Evolutionary conservation across 2,797 vertebrate genomes (phyloP).

Genomic region (Neostethus bicornis): DNA sequence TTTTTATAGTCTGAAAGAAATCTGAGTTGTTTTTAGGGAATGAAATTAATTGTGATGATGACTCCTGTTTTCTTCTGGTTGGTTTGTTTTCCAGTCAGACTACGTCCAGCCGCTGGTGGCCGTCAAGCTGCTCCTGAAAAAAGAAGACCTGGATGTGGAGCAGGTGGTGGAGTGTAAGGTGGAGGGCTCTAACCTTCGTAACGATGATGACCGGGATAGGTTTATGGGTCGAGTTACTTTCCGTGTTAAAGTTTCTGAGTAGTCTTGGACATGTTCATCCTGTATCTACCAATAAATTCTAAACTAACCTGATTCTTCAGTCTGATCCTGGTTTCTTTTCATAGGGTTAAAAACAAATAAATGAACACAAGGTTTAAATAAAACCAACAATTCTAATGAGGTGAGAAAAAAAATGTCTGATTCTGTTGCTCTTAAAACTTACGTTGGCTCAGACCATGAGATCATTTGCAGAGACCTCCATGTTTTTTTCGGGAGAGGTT

Average conservation of each 20-base stretch:
- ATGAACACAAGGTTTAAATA: no score
- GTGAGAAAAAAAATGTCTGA: no score
- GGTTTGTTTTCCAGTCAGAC: slow-evolving; percentile 69
- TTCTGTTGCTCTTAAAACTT: no score
- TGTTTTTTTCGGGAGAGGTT: no score
- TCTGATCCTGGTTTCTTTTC: slow-evolving; percentile 19
- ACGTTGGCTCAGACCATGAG: no score
- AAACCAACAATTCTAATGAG: no score
- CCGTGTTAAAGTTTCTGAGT: slow-evolving; percentile 83
- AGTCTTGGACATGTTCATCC: slow-evolving; percentile 51
- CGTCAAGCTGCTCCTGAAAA: slow-evolving; percentile 81
- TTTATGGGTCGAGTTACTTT: slow-evolving; percentile 90
- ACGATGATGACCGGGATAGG: slow-evolving; percentile 89
- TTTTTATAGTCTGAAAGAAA: no score
- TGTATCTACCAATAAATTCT: slow-evolving; percentile 15
- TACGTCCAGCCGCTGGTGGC: slow-evolving; percentile 93
- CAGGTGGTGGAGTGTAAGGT: slow-evolving; percentile 88
- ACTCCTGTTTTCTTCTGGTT: not conserved
- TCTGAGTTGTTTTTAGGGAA: no score
- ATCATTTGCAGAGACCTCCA: no score
- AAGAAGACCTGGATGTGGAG: slow-evolving; percentile 75
- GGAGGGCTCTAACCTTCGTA: slow-evolving; percentile 85
- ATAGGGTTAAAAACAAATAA: no score
- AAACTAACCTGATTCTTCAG: slow-evolving; percentile 37
- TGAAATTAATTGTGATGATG: no score